phyloP scores from a whole-genome alignment of 2,888 invertebrate genomes.

The Reticulitermes lucifugus region DNA sequence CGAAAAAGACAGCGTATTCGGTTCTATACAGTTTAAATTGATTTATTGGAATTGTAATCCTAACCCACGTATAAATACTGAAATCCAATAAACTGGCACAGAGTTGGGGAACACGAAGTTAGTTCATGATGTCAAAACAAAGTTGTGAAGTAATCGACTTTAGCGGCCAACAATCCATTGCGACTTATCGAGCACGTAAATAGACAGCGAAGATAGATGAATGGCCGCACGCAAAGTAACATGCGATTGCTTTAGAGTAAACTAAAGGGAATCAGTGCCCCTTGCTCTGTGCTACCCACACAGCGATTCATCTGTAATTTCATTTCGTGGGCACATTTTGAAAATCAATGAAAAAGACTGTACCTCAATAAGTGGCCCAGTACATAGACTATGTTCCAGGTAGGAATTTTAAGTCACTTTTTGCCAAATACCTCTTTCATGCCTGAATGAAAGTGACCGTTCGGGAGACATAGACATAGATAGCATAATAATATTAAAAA shows the following conservation, averaged over 20 bases:
- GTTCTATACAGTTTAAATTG: constrained; percentile 1
- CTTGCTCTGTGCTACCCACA: background rate
- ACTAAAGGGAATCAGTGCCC: background rate
- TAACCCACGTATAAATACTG: background rate
- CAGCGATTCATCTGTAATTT: too few relatives aligned
- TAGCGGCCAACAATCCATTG: constrained; percentile 11
- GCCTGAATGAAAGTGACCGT: too few relatives aligned
- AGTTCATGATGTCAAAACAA: constrained; percentile 23
- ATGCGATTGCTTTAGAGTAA: background rate
- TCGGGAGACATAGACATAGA: too few relatives aligned
- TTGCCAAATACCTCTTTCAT: too few relatives aligned
- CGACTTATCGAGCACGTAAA: constrained; percentile 7
- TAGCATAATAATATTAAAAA: too few relatives aligned
- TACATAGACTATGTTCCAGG: too few relatives aligned
- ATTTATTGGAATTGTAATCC: background rate
- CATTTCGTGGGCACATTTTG: too few relatives aligned
- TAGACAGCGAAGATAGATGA: constrained; percentile 4
- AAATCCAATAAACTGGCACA: background rate
- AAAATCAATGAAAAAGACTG: too few relatives aligned
- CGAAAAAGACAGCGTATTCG: background rate
- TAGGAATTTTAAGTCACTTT: too few relatives aligned
- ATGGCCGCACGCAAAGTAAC: background rate
- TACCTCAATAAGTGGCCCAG: too few relatives aligned
- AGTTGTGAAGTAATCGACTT: constrained; percentile 14
- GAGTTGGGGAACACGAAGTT: background rate